Evolutionary conservation across 1,140 invertebrate species (phyloP).

Genomic region (Phymorhynchus buccinoides): DNA sequence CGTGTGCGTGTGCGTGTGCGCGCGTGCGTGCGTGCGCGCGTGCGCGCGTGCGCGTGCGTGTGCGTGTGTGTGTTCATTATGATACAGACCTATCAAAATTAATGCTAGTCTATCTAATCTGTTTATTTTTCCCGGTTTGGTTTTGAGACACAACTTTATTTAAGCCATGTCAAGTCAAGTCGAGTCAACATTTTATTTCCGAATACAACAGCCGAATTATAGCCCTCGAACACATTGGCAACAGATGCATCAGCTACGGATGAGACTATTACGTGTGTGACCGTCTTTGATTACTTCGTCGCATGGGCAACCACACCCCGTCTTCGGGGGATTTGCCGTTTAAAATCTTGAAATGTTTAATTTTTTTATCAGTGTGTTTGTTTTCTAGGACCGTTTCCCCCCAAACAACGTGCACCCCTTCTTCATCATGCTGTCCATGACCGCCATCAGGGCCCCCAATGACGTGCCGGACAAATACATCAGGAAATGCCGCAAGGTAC

Average conservation of each 20-base stretch:
- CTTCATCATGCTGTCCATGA: constrained; percentile 11
- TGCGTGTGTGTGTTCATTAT: not conserved
- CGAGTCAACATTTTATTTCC: too few species aligned
- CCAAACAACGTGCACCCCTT: not conserved
- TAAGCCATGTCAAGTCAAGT: too few species aligned
- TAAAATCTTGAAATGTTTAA: too few species aligned
- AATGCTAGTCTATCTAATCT: not conserved
- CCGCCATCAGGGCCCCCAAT: not conserved
- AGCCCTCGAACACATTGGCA: too few species aligned
- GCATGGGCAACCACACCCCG: too few species aligned
- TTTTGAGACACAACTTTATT: not conserved
- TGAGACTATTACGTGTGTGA: too few species aligned
- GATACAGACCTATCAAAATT: not conserved
- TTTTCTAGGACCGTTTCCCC: not conserved
- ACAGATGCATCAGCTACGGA: too few species aligned
- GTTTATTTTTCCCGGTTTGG: not conserved
- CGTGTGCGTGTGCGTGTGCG: constrained; percentile 10
- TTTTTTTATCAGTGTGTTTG: too few species aligned
- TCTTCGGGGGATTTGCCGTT: too few species aligned
- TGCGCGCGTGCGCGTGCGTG: constrained; percentile 4
- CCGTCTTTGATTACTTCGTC: too few species aligned
- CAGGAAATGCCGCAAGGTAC: constrained; percentile 1
- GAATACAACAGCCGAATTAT: too few species aligned
- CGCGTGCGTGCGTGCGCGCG: constrained; percentile 3
- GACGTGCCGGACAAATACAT: constrained; percentile 6